phyloP scores from a whole-genome alignment of 2,113 vertebrate species.

The Hypocryptadius cinnamomeus region DNA sequence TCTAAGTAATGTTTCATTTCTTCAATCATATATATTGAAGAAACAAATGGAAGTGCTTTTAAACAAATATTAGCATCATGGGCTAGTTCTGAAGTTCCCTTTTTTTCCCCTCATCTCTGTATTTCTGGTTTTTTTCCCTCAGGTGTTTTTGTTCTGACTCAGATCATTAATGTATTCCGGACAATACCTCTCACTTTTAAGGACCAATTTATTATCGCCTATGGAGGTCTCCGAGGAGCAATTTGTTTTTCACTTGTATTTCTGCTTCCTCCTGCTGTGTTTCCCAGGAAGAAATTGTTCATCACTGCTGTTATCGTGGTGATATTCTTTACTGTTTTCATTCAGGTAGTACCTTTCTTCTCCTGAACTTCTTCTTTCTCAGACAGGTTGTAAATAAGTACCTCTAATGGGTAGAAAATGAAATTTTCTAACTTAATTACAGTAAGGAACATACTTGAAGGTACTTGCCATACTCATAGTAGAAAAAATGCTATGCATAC shows the following conservation, averaged over 20 bases:
- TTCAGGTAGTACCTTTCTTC: slow-evolving; percentile 77
- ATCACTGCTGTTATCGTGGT: slow-evolving; percentile 88
- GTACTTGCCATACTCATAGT: neutral
- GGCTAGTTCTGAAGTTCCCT: neutral
- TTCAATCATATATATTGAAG: neutral
- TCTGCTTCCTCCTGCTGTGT: slow-evolving; percentile 82
- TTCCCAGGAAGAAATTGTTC: slow-evolving; percentile 86
- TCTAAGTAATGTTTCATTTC: neutral
- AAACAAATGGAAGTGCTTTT: neutral
- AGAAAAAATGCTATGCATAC: neutral
- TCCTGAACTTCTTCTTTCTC: neutral
- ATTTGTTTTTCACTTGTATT: slow-evolving; percentile 93
- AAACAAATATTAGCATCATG: neutral
- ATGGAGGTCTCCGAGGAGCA: slow-evolving; percentile 91
- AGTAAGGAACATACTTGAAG: neutral
- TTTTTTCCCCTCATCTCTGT: neutral
- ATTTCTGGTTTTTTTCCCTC: slow-evolving; percentile 7
- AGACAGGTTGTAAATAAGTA: neutral
- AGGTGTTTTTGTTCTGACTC: slow-evolving; percentile 92
- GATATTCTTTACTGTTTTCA: slow-evolving; percentile 95
- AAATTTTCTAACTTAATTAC: neutral
- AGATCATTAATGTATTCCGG: slow-evolving; percentile 94
- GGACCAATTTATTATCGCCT: slow-evolving; percentile 95
- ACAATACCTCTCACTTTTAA: slow-evolving; percentile 91
- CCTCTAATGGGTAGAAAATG: neutral